Evolutionary conservation across 2,888 invertebrate genomes (phyloP).

Genomic region (Platycheirus albimanus): DNA sequence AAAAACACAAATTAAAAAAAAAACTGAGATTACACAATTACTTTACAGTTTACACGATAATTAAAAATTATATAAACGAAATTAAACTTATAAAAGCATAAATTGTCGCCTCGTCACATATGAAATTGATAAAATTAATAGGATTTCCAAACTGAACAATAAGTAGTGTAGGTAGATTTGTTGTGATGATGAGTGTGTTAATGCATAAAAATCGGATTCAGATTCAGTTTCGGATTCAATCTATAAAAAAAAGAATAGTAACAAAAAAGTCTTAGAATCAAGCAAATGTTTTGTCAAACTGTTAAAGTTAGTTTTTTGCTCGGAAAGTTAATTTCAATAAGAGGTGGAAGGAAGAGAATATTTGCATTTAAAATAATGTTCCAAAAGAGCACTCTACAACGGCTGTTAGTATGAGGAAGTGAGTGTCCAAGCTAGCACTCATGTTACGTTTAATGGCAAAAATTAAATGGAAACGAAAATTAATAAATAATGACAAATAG

Average conservation of each 20-base stretch:
- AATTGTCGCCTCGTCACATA: slow-evolving; percentile 49
- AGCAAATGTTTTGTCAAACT: background rate
- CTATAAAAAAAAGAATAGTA: slow-evolving; percentile 61
- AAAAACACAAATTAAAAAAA: background rate
- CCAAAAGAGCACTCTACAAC: no score
- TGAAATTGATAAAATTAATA: slow-evolving; percentile 45
- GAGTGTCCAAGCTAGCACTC: no score
- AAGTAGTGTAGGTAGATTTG: slow-evolving; percentile 48
- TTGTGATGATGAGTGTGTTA: slow-evolving; percentile 62
- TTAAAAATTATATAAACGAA: background rate
- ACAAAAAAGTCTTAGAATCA: slow-evolving; percentile 24
- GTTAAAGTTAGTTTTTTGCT: slow-evolving; percentile 26
- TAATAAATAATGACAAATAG: no score
- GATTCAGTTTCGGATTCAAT: slow-evolving; percentile 63
- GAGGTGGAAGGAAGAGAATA: background rate
- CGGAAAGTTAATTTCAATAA: slow-evolving; percentile 1
- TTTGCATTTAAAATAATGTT: background rate
- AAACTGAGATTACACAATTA: background rate
- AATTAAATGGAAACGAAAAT: no score
- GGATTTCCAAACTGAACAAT: slow-evolving; percentile 50
- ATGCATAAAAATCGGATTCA: slow-evolving; percentile 57
- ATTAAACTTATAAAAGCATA: slow-evolving; percentile 40
- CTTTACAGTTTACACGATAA: background rate
- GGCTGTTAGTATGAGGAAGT: no score
- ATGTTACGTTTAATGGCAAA: no score